phyloP scores from a whole-genome alignment of 2,113 vertebrate species.

The Corythornis vintsioides region DNA sequence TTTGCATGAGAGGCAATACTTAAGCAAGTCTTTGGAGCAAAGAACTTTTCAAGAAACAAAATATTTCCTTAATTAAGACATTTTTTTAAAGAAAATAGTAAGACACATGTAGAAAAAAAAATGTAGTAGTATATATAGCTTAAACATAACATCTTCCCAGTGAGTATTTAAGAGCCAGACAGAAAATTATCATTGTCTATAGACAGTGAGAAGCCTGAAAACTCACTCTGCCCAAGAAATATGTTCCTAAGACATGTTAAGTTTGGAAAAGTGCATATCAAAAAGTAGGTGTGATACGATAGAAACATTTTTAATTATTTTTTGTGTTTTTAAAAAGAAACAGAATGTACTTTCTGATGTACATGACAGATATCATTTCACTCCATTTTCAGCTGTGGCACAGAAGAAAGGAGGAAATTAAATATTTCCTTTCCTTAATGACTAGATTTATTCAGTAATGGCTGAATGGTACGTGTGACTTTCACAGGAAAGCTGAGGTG shows the following conservation, averaged over 20 bases:
- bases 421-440: constrained; percentile 47
- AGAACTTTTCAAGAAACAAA: not conserved
- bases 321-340: constrained; percentile 15
- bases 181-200: not conserved
- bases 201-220: not conserved
- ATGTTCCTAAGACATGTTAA: not conserved
- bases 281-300: not conserved
- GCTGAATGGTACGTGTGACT: not conserved
- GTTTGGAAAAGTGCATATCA: not conserved
- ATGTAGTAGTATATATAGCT: not conserved
- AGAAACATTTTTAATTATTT: not conserved
- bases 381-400: constrained; percentile 1
- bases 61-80: not conserved
- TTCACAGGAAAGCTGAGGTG: constrained; percentile 29
- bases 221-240: not conserved
- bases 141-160: not conserved
- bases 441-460: not conserved
- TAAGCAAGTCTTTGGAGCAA: not conserved
- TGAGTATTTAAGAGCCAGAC: not conserved
- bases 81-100: not conserved
- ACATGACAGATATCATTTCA: not conserved
- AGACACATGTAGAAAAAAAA: not conserved
- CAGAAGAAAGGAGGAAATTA: constrained; percentile 6
- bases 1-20: not conserved
- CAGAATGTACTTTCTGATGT: not conserved